Conservation (phyloP, 2,797 vertebrate species). For the Centropyge bicolor region DNA sequence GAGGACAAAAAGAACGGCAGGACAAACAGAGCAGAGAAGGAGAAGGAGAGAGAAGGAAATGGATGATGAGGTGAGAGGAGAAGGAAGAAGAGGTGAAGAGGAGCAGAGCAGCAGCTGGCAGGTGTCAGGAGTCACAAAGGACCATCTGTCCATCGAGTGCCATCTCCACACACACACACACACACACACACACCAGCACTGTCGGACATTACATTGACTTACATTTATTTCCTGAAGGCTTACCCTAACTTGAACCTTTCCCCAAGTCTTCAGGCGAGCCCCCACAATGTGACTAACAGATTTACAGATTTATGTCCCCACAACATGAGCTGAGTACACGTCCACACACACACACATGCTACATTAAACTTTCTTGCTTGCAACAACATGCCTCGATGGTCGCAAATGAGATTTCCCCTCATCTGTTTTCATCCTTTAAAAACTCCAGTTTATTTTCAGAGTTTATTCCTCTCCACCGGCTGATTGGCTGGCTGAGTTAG, state of each 20-base stretch:
- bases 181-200: neutral
- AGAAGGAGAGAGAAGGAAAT: slow-evolving; percentile 34
- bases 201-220: no score
- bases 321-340: neutral
- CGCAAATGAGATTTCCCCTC: slow-evolving; percentile 23
- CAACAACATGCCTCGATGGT: slow-evolving; percentile 76
- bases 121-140: slow-evolving; percentile 98
- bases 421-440: slow-evolving; percentile 9
- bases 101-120: slow-evolving; percentile 97
- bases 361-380: slow-evolving; percentile 89
- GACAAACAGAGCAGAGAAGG: slow-evolving; percentile 12
- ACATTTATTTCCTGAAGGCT: no score
- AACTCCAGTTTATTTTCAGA: neutral
- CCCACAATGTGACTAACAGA: no score
- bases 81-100: slow-evolving; percentile 66
- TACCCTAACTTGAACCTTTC: no score
- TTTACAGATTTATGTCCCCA: no score
- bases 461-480: slow-evolving; percentile 4
- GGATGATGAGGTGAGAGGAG: slow-evolving; percentile 65
- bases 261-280: no score
- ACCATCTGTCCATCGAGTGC: slow-evolving; percentile 95
- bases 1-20: slow-evolving; percentile 38
- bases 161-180: slow-evolving; percentile 80
- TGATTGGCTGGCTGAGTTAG: neutral
- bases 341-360: slow-evolving; percentile 62